Base-by-base conservation (phyloP, 1,140 invertebrate species). In the Nasonia giraulti region DNA sequence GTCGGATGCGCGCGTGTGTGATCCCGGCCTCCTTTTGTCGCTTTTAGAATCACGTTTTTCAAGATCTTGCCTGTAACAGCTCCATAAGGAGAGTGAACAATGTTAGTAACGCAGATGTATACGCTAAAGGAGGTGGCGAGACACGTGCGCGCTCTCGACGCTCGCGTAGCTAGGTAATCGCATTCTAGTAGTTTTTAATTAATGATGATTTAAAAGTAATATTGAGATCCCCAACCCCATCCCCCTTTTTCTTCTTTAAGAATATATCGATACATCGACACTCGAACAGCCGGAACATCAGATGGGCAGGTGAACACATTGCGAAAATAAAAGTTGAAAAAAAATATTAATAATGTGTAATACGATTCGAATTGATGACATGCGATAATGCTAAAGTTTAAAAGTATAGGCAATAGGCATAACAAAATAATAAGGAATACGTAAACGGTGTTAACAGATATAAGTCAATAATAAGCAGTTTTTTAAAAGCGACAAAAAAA, bases 221-320 rank as follows among this genome's bases (percentile, higher is more conserved):
- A 55, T 62, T 62, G 50, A 44, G 66, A 81, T 27, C 40, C 44
- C 73, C 66, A 77, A 78, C 20, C 68, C 68, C 23, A n/a, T 73
- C 87, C 87, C 89, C 83, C 74, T 78, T 85, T 82, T 75, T 85
- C 82, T 69, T 87, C 87, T 86, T 82, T 82, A 82, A 85, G 80
- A 11, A 85, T 82, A 79, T 79, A 86, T 86, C 66, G 85, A 82
- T 82, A 86, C 85, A 86, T 86, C 85, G 80, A 86, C 85, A 86
- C 80, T 86, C 80, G 85, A 82, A 86, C 75, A 75, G 85, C 80
- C 76, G 76, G 73, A 82, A 86, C 75, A 86, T 82, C 75, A 68
- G 74, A 77, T 71, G 62, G 37, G 80, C 80, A 86, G 47, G 71
- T 40, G 74, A 76, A 86, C 82, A 73, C 55, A 62, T 62, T 62